phyloP scores from a whole-genome alignment of 2,888 invertebrate species.

The Microchrysa polita region DNA sequence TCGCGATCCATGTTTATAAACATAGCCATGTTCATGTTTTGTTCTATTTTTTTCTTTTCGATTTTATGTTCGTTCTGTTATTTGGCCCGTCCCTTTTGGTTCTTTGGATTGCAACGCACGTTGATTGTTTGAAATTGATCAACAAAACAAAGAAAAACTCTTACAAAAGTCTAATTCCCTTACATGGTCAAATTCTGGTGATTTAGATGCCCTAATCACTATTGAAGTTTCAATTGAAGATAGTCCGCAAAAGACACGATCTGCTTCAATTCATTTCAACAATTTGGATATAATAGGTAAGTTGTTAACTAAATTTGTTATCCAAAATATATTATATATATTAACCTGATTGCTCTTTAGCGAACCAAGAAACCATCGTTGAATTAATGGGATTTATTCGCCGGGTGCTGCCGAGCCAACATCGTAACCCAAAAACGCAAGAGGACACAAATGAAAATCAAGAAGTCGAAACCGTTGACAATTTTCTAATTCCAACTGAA shows the following conservation, averaged over 20 bases:
- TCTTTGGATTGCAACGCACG: slow-evolving; percentile 29
- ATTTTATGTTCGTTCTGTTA: slow-evolving; percentile 37
- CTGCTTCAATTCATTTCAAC: slow-evolving; percentile 91
- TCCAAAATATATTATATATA: too few species aligned
- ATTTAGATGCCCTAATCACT: slow-evolving; percentile 78
- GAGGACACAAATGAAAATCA: slow-evolving; percentile 54
- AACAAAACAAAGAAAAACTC: slow-evolving; percentile 16
- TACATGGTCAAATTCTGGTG: slow-evolving; percentile 59
- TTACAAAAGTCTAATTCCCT: slow-evolving; percentile 54
- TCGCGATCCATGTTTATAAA: not conserved
- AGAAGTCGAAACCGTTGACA: slow-evolving; percentile 54
- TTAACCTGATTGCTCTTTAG: slow-evolving; percentile 63
- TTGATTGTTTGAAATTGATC: slow-evolving; percentile 53
- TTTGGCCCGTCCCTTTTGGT: slow-evolving; percentile 11
- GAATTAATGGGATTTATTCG: slow-evolving; percentile 90
- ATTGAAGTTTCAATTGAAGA: slow-evolving; percentile 73
- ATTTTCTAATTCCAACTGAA: slow-evolving; percentile 72
- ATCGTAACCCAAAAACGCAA: slow-evolving; percentile 53
- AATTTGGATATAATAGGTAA: slow-evolving; percentile 92
- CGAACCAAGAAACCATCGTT: slow-evolving; percentile 95
- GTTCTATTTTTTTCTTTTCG: slow-evolving; percentile 22
- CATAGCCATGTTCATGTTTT: slow-evolving; percentile 25
- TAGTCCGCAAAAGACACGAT: slow-evolving; percentile 68
- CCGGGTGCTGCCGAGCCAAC: slow-evolving; percentile 70
- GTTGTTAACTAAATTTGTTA: slow-evolving; percentile 50